Evolutionary conservation across 2,113 vertebrate species (phyloP).

Genomic region (Podocnemis expansa): DNA sequence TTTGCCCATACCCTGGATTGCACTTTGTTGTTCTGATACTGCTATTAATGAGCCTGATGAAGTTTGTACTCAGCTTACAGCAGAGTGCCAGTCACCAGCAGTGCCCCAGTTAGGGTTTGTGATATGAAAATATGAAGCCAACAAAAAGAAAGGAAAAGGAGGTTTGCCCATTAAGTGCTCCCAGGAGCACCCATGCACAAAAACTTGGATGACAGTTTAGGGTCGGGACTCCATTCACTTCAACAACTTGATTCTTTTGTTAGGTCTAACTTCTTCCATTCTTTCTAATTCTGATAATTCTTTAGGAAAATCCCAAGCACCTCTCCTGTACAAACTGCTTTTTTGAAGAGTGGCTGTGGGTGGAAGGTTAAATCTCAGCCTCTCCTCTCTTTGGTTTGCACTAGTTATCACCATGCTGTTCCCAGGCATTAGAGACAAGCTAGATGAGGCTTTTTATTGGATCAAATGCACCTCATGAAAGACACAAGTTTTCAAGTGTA

Average conservation of each 20-base stretch:
- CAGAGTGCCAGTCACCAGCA: no score
- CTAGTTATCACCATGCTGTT: no score
- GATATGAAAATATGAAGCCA: background rate
- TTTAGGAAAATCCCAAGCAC: background rate
- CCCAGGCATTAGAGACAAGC: no score
- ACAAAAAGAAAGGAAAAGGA: background rate
- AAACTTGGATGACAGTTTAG: background rate
- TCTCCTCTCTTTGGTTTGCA: background rate
- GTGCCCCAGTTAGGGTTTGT: background rate
- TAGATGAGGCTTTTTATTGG: no score
- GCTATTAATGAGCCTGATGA: background rate
- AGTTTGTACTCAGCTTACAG: background rate
- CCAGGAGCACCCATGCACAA: background rate
- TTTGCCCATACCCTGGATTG: background rate
- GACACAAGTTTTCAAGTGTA: no score
- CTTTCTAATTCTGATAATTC: background rate
- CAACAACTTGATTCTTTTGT: background rate
- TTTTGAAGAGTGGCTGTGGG: background rate
- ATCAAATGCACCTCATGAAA: no score
- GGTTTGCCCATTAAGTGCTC: background rate
- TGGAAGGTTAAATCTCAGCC: background rate
- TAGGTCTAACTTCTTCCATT: background rate
- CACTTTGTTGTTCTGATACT: background rate
- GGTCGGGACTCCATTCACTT: background rate
- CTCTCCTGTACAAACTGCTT: background rate